Percentiles rank a stretch among this genome's conserved stretches.
phyloP scores from a whole-genome alignment of 2,888 invertebrate species.

The Oscheius sp. region DNA sequence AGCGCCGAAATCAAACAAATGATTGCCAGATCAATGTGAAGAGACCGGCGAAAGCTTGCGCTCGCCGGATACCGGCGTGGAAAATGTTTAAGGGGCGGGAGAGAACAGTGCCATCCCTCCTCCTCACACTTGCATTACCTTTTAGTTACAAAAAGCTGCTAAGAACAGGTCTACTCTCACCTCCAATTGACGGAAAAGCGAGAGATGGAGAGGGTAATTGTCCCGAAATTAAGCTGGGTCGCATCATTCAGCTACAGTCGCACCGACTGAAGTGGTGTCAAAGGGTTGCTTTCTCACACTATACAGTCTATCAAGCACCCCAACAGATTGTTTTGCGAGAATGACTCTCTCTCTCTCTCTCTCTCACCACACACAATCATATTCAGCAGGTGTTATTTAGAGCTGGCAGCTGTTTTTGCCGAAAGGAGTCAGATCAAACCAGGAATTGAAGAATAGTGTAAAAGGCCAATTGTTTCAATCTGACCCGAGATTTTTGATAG shows the following conservation, averaged over 20 bases:
- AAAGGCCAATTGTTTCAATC: slow-evolving; percentile 3
- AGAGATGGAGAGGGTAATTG: slow-evolving; percentile 11
- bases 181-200: background rate
- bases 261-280: slow-evolving; percentile 27
- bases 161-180: slow-evolving; percentile 15
- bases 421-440: too few species aligned
- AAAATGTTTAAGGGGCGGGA: slow-evolving; percentile 20
- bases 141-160: slow-evolving; percentile 24
- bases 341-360: too few species aligned
- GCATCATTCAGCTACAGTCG: slow-evolving; percentile 29
- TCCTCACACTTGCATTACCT: slow-evolving; percentile 1
- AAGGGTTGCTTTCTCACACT: background rate
- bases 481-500: slow-evolving; percentile 10
- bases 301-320: too few species aligned
- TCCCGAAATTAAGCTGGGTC: slow-evolving; percentile 21
- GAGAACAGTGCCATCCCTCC: slow-evolving; percentile 1
- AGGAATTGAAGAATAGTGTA: background rate
- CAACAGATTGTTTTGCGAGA: too few species aligned
- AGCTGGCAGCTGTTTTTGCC: too few species aligned
- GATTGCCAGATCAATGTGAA: slow-evolving; percentile 34
- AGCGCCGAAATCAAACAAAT: slow-evolving; percentile 37
- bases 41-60: slow-evolving; percentile 25
- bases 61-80: slow-evolving; percentile 29
- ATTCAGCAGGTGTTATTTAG: too few species aligned
- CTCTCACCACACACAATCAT: too few species aligned